phyloP scores from a whole-genome alignment of 64 coral and sea anemone species.

The Astreopora myriophthalma region DNA sequence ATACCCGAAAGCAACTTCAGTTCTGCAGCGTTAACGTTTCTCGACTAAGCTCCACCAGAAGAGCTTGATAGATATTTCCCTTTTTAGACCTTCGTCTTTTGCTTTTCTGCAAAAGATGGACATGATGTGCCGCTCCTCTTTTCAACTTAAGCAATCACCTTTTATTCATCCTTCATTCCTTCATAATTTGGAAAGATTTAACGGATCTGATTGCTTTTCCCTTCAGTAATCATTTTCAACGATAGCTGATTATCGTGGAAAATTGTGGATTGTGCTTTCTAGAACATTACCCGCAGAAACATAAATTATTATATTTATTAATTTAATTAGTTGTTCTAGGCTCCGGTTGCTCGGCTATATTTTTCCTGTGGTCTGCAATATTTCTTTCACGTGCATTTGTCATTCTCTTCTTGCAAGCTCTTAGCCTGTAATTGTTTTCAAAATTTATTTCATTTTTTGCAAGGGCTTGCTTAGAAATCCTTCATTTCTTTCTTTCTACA shows the following conservation, averaged over 20 bases:
- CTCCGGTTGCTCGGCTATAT: neutral
- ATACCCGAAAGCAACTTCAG: neutral
- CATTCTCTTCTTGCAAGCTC: neutral
- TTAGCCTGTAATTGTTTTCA: neutral
- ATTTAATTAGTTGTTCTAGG: conserved; percentile 19
- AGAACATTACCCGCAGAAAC: neutral
- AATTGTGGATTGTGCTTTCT: neutral
- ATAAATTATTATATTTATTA: neutral
- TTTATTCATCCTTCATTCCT: neutral
- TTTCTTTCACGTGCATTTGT: too few species aligned
- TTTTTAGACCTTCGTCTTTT: neutral
- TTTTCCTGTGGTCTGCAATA: too few species aligned
- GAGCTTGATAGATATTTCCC: neutral
- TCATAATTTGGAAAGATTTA: neutral
- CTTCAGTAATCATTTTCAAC: neutral
- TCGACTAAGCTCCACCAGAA: neutral
- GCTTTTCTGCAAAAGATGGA: neutral
- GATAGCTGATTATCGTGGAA: neutral
- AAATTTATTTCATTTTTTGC: neutral
- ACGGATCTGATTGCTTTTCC: neutral
- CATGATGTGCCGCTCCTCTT: neutral
- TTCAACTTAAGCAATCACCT: neutral
- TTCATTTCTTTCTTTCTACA: neutral
- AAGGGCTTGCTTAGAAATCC: neutral
- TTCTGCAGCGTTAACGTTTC: neutral